Evolutionary conservation across 1,140 invertebrate species (phyloP).

Genomic region (Brachionus sp.): DNA sequence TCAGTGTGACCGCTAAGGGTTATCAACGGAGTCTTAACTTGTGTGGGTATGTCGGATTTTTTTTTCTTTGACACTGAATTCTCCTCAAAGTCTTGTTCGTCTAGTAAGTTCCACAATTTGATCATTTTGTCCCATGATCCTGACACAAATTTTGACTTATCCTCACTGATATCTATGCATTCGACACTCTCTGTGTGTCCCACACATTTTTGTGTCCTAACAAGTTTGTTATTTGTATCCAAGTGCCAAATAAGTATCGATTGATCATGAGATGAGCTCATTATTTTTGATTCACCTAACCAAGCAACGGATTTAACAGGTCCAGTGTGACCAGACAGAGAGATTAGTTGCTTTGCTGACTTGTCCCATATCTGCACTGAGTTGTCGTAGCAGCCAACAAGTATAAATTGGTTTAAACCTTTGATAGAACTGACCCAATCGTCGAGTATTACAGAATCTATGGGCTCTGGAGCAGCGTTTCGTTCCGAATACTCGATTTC

Average conservation of each 20-base stretch:
- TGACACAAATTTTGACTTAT: constrained; percentile 62
- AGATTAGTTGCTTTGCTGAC: constrained; percentile 75
- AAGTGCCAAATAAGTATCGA: constrained; percentile 79
- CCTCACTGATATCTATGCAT: constrained; percentile 70
- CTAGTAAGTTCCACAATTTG: constrained; percentile 63
- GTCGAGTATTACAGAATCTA: constrained; percentile 84
- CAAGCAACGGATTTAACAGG: constrained; percentile 82
- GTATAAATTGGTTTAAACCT: constrained; percentile 62
- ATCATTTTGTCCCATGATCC: constrained; percentile 79
- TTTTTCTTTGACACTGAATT: constrained; percentile 50
- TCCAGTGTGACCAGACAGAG: constrained; percentile 77
- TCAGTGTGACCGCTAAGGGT: constrained; percentile 89
- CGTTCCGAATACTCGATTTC: constrained; percentile 84
- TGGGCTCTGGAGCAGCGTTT: constrained; percentile 78
- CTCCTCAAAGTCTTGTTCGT: constrained; percentile 48
- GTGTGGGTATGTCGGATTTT: constrained; percentile 47
- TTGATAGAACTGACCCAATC: constrained; percentile 89
- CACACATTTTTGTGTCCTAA: constrained; percentile 74
- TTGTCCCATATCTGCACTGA: constrained; percentile 81
- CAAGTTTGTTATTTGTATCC: constrained; percentile 69
- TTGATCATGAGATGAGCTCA: constrained; percentile 83
- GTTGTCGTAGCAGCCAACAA: constrained; percentile 91
- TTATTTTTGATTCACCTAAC: constrained; percentile 63
- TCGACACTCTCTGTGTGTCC: constrained; percentile 85
- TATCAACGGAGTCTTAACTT: constrained; percentile 71